These are phyloP conservation scores for Catamblyrhynchus diadema DNA, from an alignment of 2,797 vertebrate species.

Conservation along the genomic window DNA sequence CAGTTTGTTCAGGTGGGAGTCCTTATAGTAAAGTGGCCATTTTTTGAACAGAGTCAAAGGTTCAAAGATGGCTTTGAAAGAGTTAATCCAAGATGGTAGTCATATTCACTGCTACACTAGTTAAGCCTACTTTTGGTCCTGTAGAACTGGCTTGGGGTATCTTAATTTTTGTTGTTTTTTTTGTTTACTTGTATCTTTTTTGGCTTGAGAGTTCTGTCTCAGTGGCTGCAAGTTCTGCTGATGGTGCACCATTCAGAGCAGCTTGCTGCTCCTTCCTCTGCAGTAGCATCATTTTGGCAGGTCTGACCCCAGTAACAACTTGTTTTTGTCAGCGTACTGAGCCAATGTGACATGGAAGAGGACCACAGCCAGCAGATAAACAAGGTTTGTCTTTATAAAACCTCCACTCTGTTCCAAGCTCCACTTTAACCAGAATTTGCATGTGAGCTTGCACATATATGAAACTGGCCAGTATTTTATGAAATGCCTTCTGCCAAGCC, in stretches of 20 bases:
- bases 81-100: not conserved
- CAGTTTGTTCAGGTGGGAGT: not conserved
- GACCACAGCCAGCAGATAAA: slow-evolving; percentile 7
- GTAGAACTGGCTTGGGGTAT: not conserved
- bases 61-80: not conserved
- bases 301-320: slow-evolving; percentile 49
- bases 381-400: not conserved
- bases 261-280: slow-evolving; percentile 5
- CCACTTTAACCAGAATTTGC: not conserved
- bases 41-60: not conserved
- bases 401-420: not conserved
- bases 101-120: not conserved
- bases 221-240: slow-evolving; percentile 22
- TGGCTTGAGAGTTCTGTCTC: not conserved
- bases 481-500: not conserved
- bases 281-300: slow-evolving; percentile 28
- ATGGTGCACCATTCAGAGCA: not conserved
- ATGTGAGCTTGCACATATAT: not conserved
- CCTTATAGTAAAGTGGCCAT: not conserved
- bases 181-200: not conserved
- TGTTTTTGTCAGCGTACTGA: slow-evolving; percentile 44
- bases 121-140: not conserved
- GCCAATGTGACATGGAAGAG: slow-evolving; percentile 19
- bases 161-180: not conserved
- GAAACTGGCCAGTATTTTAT: not conserved